Percentiles rank a stretch among this genome's conserved stretches.
phyloP scores from a whole-genome alignment of 1,140 invertebrate genomes.

The Lanistes nyassanus region DNA sequence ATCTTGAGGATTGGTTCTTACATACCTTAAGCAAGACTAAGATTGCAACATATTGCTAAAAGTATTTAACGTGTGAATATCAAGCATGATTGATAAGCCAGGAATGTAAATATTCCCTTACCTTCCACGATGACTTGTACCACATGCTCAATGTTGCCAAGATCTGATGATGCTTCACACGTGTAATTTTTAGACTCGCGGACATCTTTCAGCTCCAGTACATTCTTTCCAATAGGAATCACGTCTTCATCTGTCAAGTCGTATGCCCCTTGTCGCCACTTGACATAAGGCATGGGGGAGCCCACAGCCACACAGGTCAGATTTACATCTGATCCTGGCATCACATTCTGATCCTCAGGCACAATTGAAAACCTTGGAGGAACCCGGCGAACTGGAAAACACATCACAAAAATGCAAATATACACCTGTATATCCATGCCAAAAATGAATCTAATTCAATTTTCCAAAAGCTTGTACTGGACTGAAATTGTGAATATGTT shows the following conservation, averaged over 20 bases:
- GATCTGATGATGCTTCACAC: slow-evolving; percentile 92
- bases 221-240: slow-evolving; percentile 75
- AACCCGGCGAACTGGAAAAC: slow-evolving; percentile 85
- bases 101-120: slow-evolving; percentile 69
- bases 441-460: neutral
- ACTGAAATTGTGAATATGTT: too few species aligned
- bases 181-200: slow-evolving; percentile 95
- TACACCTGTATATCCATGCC: too few species aligned
- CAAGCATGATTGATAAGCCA: slow-evolving; percentile 2
- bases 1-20: too few species aligned
- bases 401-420: neutral
- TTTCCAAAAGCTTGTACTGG: neutral
- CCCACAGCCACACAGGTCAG: slow-evolving; percentile 96
- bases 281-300: slow-evolving; percentile 96
- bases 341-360: slow-evolving; percentile 87
- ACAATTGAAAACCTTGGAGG: slow-evolving; percentile 93
- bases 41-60: too few species aligned
- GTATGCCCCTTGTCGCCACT: slow-evolving; percentile 89
- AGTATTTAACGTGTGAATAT: slow-evolving; percentile 1
- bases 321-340: slow-evolving; percentile 88
- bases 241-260: slow-evolving; percentile 78
- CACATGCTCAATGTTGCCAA: slow-evolving; percentile 88
- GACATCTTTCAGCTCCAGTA: slow-evolving; percentile 86
- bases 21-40: too few species aligned
- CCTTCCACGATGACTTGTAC: slow-evolving; percentile 94